Evolutionary conservation across 1,140 invertebrate genomes (phyloP).

Genomic region (Brachionus angularis): DNA sequence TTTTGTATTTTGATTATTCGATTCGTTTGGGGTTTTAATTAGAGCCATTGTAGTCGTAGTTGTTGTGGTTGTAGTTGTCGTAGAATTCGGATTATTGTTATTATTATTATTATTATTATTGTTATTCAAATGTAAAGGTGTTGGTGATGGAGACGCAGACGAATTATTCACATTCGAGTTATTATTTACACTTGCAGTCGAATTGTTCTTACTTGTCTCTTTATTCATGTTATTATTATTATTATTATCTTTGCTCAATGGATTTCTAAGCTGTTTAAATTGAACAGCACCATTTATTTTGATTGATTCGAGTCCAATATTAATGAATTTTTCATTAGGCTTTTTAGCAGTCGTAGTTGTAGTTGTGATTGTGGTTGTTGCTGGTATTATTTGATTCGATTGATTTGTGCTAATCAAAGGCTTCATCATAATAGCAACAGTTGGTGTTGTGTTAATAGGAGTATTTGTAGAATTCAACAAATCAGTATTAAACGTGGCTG

Average conservation of each 20-base stretch:
- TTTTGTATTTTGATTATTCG: too few relatives aligned
- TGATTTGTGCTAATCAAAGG: not conserved
- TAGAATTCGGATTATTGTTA: too few relatives aligned
- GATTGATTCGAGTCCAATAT: conserved; percentile 37
- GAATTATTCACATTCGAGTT: not conserved
- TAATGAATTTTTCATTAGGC: conserved; percentile 31
- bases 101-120: too few relatives aligned
- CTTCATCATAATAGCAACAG: conserved; percentile 43
- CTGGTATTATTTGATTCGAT: not conserved
- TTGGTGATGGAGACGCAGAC: not conserved
- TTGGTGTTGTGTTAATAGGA: too few relatives aligned
- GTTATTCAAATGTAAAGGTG: too few relatives aligned
- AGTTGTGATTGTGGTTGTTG: conserved; percentile 24
- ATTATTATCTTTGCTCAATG: not conserved
- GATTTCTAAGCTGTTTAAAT: conserved; percentile 27
- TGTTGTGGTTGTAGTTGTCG: conserved; percentile 16
- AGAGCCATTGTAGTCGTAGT: conserved; percentile 30
- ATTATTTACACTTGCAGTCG: not conserved
- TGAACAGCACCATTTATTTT: conserved; percentile 38
- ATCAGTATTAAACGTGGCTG: conserved; percentile 7
- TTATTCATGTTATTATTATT: too few relatives aligned
- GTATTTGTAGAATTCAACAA: not conserved
- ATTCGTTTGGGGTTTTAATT: not conserved
- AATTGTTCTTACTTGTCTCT: not conserved
- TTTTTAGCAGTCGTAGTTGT: conserved; percentile 31